Percentiles rank a stretch among this genome's conserved stretches.
These are phyloP conservation scores for Nerophis ophidion DNA, from an alignment of 2,113 vertebrate species.

Conservation along the genomic window DNA sequence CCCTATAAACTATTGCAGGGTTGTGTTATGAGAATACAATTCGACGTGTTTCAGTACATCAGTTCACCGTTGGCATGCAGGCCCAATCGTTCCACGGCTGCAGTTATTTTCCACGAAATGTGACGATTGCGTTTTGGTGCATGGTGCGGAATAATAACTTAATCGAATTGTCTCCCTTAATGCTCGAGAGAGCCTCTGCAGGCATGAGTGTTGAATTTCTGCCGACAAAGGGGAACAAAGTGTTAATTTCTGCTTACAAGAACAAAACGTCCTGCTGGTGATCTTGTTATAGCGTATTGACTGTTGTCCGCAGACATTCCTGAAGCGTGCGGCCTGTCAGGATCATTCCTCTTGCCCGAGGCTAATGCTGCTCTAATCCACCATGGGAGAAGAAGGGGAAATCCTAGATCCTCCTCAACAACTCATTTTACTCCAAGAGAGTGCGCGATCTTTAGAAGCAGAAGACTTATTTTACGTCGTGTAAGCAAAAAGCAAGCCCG, in stretches of 20 bases:
- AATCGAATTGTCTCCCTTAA: slow-evolving; percentile 66
- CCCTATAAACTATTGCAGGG: neutral
- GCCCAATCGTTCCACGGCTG: neutral
- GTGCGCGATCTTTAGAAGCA: slow-evolving; percentile 58
- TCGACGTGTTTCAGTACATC: neutral
- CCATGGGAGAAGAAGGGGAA: slow-evolving; percentile 65
- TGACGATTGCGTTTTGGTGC: slow-evolving; percentile 59
- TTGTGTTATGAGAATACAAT: neutral
- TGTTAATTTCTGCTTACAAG: slow-evolving; percentile 82
- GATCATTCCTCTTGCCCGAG: slow-evolving; percentile 65
- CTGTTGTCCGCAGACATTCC: slow-evolving; percentile 65
- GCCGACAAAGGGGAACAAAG: slow-evolving; percentile 77
- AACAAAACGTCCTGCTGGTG: slow-evolving; percentile 69
- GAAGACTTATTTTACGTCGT: slow-evolving; percentile 76
- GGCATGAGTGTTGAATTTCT: slow-evolving; percentile 74
- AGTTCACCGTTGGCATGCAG: neutral
- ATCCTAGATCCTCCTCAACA: slow-evolving; percentile 64
- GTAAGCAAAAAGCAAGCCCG: slow-evolving; percentile 74
- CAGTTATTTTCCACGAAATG: slow-evolving; percentile 27
- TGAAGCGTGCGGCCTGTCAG: slow-evolving; percentile 46
- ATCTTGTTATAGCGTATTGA: slow-evolving; percentile 74
- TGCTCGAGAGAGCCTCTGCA: slow-evolving; percentile 57
- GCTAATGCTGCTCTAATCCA: slow-evolving; percentile 67
- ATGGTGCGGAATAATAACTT: slow-evolving; percentile 40
- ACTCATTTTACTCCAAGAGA: slow-evolving; percentile 62